Conservation (phyloP, 2,797 vertebrate species). For the Pipistrellus pygmaeus region DNA sequence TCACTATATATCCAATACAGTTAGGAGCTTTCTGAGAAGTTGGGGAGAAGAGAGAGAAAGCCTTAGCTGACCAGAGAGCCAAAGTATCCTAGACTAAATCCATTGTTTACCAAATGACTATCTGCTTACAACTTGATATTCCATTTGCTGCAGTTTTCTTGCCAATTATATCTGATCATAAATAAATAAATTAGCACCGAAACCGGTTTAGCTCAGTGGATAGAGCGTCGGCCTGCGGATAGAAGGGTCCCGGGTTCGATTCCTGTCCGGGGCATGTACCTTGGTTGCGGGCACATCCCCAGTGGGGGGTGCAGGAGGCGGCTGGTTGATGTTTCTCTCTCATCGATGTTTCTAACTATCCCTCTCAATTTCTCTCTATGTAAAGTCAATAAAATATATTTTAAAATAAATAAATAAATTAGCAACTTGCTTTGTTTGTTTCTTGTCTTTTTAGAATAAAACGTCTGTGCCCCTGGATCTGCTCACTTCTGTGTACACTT, state of each 20-base stretch:
- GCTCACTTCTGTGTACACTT: neutral
- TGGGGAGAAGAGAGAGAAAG: neutral
- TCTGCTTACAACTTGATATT: neutral
- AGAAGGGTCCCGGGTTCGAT: too few species aligned
- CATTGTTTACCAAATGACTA: constrained; percentile 34
- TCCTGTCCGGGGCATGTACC: too few species aligned
- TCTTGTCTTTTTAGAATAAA: neutral
- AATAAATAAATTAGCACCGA: neutral
- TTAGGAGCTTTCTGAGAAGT: neutral
- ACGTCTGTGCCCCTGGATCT: neutral
- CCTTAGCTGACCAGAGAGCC: neutral
- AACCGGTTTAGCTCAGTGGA: too few species aligned
- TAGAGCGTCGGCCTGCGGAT: too few species aligned
- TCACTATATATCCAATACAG: neutral
- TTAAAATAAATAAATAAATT: neutral
- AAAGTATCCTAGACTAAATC: constrained; percentile 11
- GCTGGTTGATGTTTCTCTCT: too few species aligned
- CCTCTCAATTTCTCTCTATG: too few species aligned
- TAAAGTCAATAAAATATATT: too few species aligned
- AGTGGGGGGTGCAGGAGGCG: too few species aligned
- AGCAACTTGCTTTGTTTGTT: neutral
- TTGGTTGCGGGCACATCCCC: too few species aligned
- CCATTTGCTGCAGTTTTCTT: neutral
- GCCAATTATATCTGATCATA: constrained; percentile 16
- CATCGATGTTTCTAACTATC: too few species aligned